These are phyloP conservation scores for Mellilla xanthometata DNA, from an alignment of 2,888 invertebrate genomes.

Conservation along the genomic window DNA sequence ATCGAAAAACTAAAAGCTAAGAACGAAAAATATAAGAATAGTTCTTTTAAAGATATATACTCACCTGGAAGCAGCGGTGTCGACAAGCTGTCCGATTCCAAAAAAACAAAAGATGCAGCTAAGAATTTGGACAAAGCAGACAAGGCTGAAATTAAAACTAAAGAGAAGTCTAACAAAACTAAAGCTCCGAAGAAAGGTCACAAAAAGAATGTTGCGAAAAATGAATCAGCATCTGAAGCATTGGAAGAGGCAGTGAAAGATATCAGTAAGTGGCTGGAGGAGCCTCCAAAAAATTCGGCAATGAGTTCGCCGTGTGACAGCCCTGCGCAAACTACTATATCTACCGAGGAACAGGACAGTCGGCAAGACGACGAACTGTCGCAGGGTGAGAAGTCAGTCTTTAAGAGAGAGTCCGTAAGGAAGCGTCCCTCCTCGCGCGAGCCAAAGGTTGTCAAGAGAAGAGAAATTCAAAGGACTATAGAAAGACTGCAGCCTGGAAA, in stretches of 20 bases:
- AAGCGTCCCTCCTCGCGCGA: slow-evolving; percentile 74
- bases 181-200: slow-evolving; percentile 52
- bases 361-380: slow-evolving; percentile 68
- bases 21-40: slow-evolving; percentile 78
- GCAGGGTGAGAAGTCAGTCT: slow-evolving; percentile 59
- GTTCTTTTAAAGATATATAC: slow-evolving; percentile 60
- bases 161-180: slow-evolving; percentile 43
- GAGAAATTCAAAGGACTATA: slow-evolving; percentile 91
- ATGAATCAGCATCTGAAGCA: slow-evolving; percentile 81
- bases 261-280: slow-evolving; percentile 94
- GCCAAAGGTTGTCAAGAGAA: slow-evolving; percentile 73
- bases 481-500: slow-evolving; percentile 93
- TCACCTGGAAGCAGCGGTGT: slow-evolving; percentile 46
- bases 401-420: slow-evolving; percentile 69
- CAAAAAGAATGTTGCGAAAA: slow-evolving; percentile 76
- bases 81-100: slow-evolving; percentile 44
- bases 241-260: slow-evolving; percentile 89
- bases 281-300: slow-evolving; percentile 89
- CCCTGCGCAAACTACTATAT: slow-evolving; percentile 86
- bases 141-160: slow-evolving; percentile 38
- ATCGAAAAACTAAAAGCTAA: slow-evolving; percentile 86
- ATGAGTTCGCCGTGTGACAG: slow-evolving; percentile 91
- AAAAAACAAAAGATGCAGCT: slow-evolving; percentile 45
- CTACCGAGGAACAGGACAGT: slow-evolving; percentile 83
- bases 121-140: slow-evolving; percentile 40